A percentile compares a stretch with the other conserved stretches of the same genome.
Evolutionary conservation across 1,140 invertebrate species (phyloP).

Genomic region (Holcopasites calliopsidis): DNA sequence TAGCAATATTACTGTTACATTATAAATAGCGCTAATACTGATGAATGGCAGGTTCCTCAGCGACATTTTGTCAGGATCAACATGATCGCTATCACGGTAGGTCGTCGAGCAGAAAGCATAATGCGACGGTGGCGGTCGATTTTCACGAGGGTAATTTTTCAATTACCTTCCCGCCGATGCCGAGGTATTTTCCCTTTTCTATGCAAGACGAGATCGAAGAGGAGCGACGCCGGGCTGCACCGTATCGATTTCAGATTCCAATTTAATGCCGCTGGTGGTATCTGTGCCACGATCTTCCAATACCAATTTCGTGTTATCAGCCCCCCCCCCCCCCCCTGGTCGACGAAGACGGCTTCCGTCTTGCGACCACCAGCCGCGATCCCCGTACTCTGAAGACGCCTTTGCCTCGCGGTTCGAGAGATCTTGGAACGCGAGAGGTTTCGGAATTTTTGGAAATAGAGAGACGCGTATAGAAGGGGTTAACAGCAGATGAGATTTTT

Average conservation of each 20-base stretch:
- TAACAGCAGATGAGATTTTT: background rate
- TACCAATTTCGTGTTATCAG: slow-evolving; percentile 72
- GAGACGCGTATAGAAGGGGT: too few relatives aligned
- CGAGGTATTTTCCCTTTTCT: slow-evolving; percentile 10
- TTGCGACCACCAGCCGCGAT: slow-evolving; percentile 31
- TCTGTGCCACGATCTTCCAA: slow-evolving; percentile 69
- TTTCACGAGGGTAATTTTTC: slow-evolving; percentile 62
- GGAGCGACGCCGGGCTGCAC: slow-evolving; percentile 9
- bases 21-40: slow-evolving; percentile 52
- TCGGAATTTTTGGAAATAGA: too few relatives aligned
- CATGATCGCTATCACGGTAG: background rate
- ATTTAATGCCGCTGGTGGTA: slow-evolving; percentile 74
- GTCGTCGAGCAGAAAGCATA: background rate
- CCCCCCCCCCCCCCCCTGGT: slow-evolving; percentile 42
- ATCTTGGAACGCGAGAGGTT: background rate
- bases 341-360: slow-evolving; percentile 46
- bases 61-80: slow-evolving; percentile 59
- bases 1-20: slow-evolving; percentile 40
- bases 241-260: slow-evolving; percentile 76
- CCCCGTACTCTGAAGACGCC: background rate
- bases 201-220: slow-evolving; percentile 5
- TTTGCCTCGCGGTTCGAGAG: background rate
- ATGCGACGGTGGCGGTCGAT: background rate
- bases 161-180: slow-evolving; percentile 45
- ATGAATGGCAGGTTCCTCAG: slow-evolving; percentile 47